Percentiles rank a stretch among this genome's conserved stretches.
Conservation (phyloP, 2,797 vertebrate genomes). For the Tolypeutes matacus region DNA sequence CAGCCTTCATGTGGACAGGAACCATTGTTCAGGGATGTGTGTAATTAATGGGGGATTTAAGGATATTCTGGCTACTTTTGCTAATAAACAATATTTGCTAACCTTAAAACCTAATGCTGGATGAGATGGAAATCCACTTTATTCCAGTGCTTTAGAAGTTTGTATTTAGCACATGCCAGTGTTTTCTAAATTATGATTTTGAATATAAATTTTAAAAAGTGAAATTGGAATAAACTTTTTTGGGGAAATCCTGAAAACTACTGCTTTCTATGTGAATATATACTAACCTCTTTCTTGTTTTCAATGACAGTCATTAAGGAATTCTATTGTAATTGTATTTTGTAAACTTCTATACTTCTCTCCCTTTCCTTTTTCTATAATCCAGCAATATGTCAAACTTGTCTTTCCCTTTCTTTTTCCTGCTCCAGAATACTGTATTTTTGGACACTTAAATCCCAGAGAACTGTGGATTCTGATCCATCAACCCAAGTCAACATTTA, state of each 20-base stretch:
- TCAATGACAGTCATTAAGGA: neutral
- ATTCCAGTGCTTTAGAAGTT: neutral
- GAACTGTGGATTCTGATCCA: neutral
- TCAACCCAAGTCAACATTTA: neutral
- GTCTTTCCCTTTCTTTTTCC: neutral
- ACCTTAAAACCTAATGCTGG: constrained; percentile 22
- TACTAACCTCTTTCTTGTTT: neutral
- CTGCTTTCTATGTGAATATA: neutral
- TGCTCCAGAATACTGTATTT: neutral
- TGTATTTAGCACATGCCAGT: constrained; percentile 36
- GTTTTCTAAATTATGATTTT: constrained; percentile 40
- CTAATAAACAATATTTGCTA: constrained; percentile 56
- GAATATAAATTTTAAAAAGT: constrained; percentile 39
- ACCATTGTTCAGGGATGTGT: constrained; percentile 18
- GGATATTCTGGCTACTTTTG: constrained; percentile 49
- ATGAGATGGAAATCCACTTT: constrained; percentile 15
- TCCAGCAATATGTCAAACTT: neutral
- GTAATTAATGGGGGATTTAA: constrained; percentile 44
- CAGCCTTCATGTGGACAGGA: neutral
- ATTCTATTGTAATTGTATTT: neutral
- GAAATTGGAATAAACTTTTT: constrained; percentile 36
- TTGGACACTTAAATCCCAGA: neutral
- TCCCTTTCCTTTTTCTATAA: neutral
- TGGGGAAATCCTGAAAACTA: constrained; percentile 6
- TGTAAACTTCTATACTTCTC: neutral